Conservation (phyloP, 2,113 vertebrate genomes). For the Sardina pilchardus region DNA sequence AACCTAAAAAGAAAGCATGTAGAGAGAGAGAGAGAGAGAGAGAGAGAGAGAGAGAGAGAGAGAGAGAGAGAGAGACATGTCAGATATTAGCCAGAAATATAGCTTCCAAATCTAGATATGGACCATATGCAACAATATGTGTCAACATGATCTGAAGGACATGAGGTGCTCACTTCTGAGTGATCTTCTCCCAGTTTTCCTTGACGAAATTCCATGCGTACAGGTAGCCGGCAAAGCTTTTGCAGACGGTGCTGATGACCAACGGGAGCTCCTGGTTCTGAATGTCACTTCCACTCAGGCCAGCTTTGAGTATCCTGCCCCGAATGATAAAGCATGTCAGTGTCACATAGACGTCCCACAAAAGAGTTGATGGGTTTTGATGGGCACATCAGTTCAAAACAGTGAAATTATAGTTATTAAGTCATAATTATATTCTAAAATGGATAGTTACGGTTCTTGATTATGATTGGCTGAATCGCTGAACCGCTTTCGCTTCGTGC, state of each 20-base stretch:
- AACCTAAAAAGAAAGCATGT: constrained; percentile 73
- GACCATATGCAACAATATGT: no score
- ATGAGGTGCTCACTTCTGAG: constrained; percentile 78
- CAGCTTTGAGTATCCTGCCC: constrained; percentile 79
- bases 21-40: background rate
- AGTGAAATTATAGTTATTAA: no score
- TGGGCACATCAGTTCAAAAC: background rate
- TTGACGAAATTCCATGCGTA: constrained; percentile 93
- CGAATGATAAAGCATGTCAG: background rate
- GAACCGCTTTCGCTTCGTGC: no score
- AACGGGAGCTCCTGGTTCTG: constrained; percentile 82
- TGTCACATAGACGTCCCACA: background rate
- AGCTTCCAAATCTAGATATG: background rate
- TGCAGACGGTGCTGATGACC: constrained; percentile 75
- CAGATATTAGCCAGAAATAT: background rate
- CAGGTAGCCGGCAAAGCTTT: constrained; percentile 78
- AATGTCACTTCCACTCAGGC: constrained; percentile 76
- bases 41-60: background rate
- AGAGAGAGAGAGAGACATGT: background rate
- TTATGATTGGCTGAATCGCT: no score
- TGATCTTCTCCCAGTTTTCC: constrained; percentile 88
- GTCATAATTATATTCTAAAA: no score
- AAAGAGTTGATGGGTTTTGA: background rate
- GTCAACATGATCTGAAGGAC: background rate
- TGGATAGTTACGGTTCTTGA: no score